Base-by-base conservation (phyloP, 2,113 vertebrate genomes). In the Campylomormyrus tamandua region DNA sequence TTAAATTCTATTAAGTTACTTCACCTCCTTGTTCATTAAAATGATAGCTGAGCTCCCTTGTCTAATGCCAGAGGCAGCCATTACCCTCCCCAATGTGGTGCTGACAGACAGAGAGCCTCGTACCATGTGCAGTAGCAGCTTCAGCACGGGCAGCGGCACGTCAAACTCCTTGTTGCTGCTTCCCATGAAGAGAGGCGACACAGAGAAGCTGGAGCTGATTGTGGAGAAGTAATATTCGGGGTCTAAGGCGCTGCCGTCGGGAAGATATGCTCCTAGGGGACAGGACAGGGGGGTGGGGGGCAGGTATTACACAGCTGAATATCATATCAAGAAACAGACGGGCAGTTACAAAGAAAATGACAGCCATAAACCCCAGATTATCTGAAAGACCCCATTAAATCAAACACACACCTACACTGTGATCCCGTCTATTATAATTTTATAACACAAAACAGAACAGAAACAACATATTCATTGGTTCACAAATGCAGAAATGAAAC, bases 181-280 rank as follows among this genome's bases (percentile, higher is more conserved):
- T 0, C 98, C 98, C 1, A 97, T 98, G 94, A 99, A 98, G 4
- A 99, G 97, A 11, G 98, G 98, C 1, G 98, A 98, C 58, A 99
- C 96, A 0, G 98, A 99, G 93, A 99, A 99, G 91, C 98, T 99
- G 92, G 98, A 99, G 92, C 97, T 99, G 94, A 98, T 96, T 35
- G 96, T 98, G 92, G 96, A 97, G 93, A 99, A 99, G 93, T 99
- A 99, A 93, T 98, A 99, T 83, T 98, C 96, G 0, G 98, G 97
- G 90, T 99, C 98, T 90, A 98, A 90, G 0, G 97, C 91, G 31
- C 96, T 97, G 66, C 98, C 98, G 17, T 99, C 98, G 0, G 97
- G 97, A 19, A 99, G 94, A 92, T 97, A 98, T 0, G 98, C 97
- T 10, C 97, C 98, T 98, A 90, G 11, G 10, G 27, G 3, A 83